phyloP scores from a whole-genome alignment of 2,888 invertebrate genomes.

The Epiblema foenella region DNA sequence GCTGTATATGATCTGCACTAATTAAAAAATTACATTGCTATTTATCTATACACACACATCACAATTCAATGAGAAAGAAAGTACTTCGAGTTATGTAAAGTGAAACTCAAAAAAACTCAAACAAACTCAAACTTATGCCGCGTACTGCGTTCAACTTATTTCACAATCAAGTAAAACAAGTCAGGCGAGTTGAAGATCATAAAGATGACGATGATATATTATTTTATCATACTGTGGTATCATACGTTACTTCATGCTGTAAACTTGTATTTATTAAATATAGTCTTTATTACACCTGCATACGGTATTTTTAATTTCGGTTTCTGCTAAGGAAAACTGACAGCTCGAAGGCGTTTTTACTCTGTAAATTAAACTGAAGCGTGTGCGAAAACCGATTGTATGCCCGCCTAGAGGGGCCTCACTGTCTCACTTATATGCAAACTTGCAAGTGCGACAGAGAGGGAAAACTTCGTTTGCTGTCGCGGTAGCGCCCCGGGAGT shows the following conservation, averaged over 20 bases:
- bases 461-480: too few species aligned
- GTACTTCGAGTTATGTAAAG: background rate
- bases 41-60: too few species aligned
- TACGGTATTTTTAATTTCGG: background rate
- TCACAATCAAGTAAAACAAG: background rate
- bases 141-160: background rate
- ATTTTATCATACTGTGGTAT: too few species aligned
- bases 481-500: too few species aligned
- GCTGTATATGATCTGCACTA: background rate
- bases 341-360: constrained; percentile 4
- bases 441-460: too few species aligned
- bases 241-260: too few species aligned
- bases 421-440: too few species aligned
- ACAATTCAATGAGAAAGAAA: background rate
- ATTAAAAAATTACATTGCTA: background rate
- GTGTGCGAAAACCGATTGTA: background rate
- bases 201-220: too few species aligned
- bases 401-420: too few species aligned
- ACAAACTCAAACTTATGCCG: background rate
- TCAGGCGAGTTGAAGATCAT: too few species aligned
- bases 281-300: background rate
- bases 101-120: background rate
- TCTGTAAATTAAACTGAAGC: background rate
- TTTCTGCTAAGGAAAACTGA: background rate
- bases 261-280: background rate